Conservation (phyloP, 1,140 invertebrate genomes). For the Listronotus oregonensis region DNA sequence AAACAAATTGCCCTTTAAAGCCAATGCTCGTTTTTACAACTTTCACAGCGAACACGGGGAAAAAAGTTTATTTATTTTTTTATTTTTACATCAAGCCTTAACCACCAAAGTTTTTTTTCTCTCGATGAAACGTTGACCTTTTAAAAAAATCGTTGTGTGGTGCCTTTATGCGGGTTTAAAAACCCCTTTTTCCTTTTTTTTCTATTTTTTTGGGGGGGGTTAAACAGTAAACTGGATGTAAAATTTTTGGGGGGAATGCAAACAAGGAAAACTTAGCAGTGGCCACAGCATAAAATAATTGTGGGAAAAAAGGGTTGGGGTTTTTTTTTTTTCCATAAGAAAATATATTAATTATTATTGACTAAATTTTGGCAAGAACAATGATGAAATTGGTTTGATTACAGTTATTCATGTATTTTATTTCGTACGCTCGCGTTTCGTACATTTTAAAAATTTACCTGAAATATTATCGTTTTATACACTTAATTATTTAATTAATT, state of each 20-base stretch:
- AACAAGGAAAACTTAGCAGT: neutral
- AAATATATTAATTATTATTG: no score
- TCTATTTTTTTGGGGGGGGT: slow-evolving; percentile 32
- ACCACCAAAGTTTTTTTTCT: slow-evolving; percentile 27
- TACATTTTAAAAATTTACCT: no score
- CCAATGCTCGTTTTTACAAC: slow-evolving; percentile 16
- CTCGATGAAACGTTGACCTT: slow-evolving; percentile 25
- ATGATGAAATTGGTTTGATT: no score
- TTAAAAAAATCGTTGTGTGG: slow-evolving; percentile 27
- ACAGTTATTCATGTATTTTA: no score
- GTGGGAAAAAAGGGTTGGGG: no score
- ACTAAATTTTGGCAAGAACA: no score
- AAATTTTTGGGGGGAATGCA: slow-evolving; percentile 16
- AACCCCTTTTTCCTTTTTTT: slow-evolving; percentile 14
- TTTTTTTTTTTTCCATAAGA: no score
- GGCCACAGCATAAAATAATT: no score
- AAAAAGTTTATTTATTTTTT: slow-evolving; percentile 25
- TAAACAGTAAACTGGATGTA: slow-evolving; percentile 28
- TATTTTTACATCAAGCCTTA: slow-evolving; percentile 17
- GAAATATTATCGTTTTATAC: no score
- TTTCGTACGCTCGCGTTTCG: no score
- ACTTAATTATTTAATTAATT: no score
- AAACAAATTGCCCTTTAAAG: slow-evolving; percentile 7
- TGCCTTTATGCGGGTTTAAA: slow-evolving; percentile 12
- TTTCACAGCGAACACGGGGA: slow-evolving; percentile 12